phyloP scores from a whole-genome alignment of 2,888 invertebrate species.

The Uloborus plumipes region DNA sequence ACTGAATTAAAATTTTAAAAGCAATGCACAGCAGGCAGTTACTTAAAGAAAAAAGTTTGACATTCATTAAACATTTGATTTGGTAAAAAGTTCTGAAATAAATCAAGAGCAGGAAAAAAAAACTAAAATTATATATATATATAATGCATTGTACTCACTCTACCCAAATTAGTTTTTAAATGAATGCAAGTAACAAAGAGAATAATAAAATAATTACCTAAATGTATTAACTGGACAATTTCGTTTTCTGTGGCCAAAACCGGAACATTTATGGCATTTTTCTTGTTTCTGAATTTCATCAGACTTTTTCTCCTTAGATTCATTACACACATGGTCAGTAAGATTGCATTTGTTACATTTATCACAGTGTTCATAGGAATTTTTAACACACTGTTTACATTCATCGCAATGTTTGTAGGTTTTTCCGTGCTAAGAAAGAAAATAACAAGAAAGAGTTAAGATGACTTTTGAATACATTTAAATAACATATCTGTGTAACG shows the following conservation, averaged over 20 bases:
- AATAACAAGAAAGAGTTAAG: not conserved
- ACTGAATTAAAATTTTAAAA: too few relatives aligned
- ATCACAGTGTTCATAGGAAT: slow-evolving; percentile 84
- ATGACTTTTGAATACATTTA: too few relatives aligned
- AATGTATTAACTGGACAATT: slow-evolving; percentile 21
- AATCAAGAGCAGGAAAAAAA: too few relatives aligned
- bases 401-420: slow-evolving; percentile 79
- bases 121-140: too few relatives aligned
- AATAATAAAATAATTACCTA: slow-evolving; percentile 11
- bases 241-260: slow-evolving; percentile 40
- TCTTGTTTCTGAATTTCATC: not conserved
- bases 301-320: slow-evolving; percentile 62
- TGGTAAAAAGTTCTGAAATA: too few relatives aligned
- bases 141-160: too few relatives aligned
- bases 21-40: too few relatives aligned
- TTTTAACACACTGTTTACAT: slow-evolving; percentile 85
- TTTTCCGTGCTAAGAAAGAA: slow-evolving; percentile 78
- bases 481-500: too few relatives aligned
- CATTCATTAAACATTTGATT: too few relatives aligned
- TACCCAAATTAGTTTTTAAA: too few relatives aligned
- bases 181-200: too few relatives aligned
- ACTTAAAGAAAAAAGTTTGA: too few relatives aligned
- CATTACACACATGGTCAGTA: slow-evolving; percentile 71
- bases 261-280: slow-evolving; percentile 48
- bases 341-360: slow-evolving; percentile 77